Conservation (phyloP, 1,140 invertebrate species). For the Carposina sasakii region DNA sequence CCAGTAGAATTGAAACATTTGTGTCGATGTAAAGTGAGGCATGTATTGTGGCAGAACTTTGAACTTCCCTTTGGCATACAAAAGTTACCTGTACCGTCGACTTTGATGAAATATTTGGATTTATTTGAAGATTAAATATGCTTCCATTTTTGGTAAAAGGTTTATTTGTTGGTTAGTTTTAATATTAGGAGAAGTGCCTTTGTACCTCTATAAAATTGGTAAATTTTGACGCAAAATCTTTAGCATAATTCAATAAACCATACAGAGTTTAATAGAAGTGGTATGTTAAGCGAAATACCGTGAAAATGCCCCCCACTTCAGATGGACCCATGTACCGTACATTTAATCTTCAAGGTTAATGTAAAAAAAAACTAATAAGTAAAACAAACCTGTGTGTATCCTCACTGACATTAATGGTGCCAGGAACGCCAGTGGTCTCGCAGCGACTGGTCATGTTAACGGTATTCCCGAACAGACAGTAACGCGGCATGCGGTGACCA, state of each 20-base stretch:
- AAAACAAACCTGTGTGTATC: constrained; percentile 89
- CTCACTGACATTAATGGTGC: constrained; percentile 95
- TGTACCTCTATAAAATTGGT: no score
- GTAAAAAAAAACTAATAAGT: constrained; percentile 1
- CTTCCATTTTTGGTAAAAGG: no score
- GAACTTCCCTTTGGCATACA: constrained; percentile 82
- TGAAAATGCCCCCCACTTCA: not conserved
- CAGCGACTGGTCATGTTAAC: constrained; percentile 96
- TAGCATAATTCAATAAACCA: no score
- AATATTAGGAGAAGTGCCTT: no score
- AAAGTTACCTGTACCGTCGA: constrained; percentile 76
- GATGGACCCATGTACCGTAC: no score
- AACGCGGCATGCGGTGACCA: constrained; percentile 97
- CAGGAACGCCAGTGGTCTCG: constrained; percentile 93
- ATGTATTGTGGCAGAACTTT: constrained; percentile 78
- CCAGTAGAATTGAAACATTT: constrained; percentile 78
- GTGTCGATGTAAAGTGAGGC: constrained; percentile 78
- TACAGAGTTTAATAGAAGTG: no score
- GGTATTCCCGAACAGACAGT: constrained; percentile 97
- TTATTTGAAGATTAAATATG: constrained; percentile 77
- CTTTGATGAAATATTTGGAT: constrained; percentile 80
- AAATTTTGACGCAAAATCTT: no score
- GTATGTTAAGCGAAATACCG: no score
- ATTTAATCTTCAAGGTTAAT: no score
- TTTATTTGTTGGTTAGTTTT: no score